phyloP scores from a whole-genome alignment of 2,888 invertebrate genomes.

The Mylabris sibirica region DNA sequence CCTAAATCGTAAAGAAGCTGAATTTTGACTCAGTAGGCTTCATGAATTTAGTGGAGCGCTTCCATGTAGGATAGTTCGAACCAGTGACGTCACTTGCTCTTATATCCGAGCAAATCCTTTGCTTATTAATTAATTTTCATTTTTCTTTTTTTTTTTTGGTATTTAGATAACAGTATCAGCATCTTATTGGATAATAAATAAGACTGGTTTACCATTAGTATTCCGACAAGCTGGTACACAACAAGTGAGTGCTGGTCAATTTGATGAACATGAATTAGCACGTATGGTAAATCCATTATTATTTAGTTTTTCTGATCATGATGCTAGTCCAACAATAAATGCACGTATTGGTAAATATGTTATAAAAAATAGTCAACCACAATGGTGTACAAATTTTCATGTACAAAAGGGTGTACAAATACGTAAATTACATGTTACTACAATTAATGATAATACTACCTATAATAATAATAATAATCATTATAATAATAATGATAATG shows the following conservation, averaged over 20 bases:
- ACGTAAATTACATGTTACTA: slow-evolving; percentile 66
- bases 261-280: slow-evolving; percentile 93
- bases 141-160: too few species aligned
- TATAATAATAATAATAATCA: not conserved
- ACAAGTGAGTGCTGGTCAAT: slow-evolving; percentile 85
- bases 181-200: slow-evolving; percentile 95
- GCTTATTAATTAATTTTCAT: too few species aligned
- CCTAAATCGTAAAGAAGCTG: too few species aligned
- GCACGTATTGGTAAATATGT: slow-evolving; percentile 78
- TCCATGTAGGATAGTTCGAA: too few species aligned
- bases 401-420: slow-evolving; percentile 65
- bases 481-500: not conserved
- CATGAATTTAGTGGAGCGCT: too few species aligned
- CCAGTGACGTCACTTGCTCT: too few species aligned
- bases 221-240: slow-evolving; percentile 88
- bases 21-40: too few species aligned
- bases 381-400: slow-evolving; percentile 90
- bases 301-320: slow-evolving; percentile 92
- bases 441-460: slow-evolving; percentile 61
- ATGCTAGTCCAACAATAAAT: slow-evolving; percentile 79
- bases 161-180: slow-evolving; percentile 81
- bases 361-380: slow-evolving; percentile 64
- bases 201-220: slow-evolving; percentile 93
- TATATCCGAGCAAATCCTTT: too few species aligned
- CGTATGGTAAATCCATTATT: slow-evolving; percentile 91